Conservation (phyloP, 2,113 vertebrate species). For the Dasyurus viverrinus region DNA sequence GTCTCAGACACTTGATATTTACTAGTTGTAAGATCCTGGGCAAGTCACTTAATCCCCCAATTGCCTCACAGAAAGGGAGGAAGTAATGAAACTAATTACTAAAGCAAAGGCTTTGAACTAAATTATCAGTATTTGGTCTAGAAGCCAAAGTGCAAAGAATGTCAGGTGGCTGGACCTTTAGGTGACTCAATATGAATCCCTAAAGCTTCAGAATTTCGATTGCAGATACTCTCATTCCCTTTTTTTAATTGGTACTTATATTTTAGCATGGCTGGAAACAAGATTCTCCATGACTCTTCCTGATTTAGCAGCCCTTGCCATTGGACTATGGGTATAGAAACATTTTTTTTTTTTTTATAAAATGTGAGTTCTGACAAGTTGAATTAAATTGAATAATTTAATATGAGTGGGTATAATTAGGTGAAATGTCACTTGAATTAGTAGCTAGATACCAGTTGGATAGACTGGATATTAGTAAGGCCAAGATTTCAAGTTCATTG, state of each 20-base stretch:
- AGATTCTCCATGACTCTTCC: background rate
- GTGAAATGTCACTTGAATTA: background rate
- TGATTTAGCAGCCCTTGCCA: background rate
- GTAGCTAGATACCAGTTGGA: background rate
- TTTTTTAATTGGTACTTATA: background rate
- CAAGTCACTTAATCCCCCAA: too few species aligned
- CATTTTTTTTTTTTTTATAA: background rate
- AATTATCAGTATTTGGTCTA: background rate
- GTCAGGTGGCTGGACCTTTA: background rate
- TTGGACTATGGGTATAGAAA: background rate
- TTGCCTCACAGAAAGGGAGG: too few species aligned
- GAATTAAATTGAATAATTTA: background rate
- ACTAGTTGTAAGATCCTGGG: too few species aligned
- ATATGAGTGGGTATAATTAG: background rate
- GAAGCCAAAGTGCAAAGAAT: background rate
- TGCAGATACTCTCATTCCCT: background rate
- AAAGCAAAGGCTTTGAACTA: background rate
- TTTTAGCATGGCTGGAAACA: background rate
- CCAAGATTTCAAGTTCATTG: background rate
- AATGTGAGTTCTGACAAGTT: background rate
- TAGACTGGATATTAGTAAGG: background rate
- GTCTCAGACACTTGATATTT: too few species aligned
- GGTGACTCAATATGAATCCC: background rate
- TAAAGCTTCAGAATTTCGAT: background rate
- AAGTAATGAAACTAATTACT: background rate